Base-by-base conservation (phyloP, 2,888 invertebrate species). In the Micropterix aruncella region DNA sequence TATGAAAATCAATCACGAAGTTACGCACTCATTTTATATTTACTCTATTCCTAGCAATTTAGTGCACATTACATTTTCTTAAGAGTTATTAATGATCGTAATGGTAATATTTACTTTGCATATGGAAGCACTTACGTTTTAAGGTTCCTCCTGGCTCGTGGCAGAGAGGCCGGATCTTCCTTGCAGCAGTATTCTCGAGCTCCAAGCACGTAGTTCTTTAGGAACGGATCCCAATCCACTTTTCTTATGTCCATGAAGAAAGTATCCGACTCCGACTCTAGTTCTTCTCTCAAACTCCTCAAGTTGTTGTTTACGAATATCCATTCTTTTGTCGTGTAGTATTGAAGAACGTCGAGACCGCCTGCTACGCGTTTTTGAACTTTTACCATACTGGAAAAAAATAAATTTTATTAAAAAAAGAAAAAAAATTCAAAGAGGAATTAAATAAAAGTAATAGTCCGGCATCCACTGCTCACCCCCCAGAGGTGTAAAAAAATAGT, bases 161-260 rank as follows among this genome's bases (percentile, higher is more conserved):
- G 72, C 56, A 3, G 76, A 0, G 83, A 83, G 7, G 79, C 72
- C 0, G 82, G 79, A 53, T 83, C 83, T 53, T 95, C 94, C 50
- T 90, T 89, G 45, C 91, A 69, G 55, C 88, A 83, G 59, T 77
- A 93, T 52, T 82, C 79, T 14, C 93, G 75, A n/a, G 86, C 80
- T 0, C 93, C 94, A 50, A 84, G 71, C 19, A 92, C 77, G 56
- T 89, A 89, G 40, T 62, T 53, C 2, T 62, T 53, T 9, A 67
- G 57, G 53, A 65, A 67, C 1, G 19, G 19, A 5, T 51, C 60
- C 66, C 66, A 57, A 66, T 73, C 51, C 2, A 67, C 56, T 12
- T 12, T 27, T 27, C 12, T 27, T n/a, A 59, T 58, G 48, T 67
- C 62, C 3, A 54, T 53, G 43, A 58, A 62, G 47, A 77, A 79